A percentile compares a stretch with the other conserved stretches of the same genome.
Conservation (phyloP, 2,797 vertebrate species). For the Anisognathus igniventris region DNA sequence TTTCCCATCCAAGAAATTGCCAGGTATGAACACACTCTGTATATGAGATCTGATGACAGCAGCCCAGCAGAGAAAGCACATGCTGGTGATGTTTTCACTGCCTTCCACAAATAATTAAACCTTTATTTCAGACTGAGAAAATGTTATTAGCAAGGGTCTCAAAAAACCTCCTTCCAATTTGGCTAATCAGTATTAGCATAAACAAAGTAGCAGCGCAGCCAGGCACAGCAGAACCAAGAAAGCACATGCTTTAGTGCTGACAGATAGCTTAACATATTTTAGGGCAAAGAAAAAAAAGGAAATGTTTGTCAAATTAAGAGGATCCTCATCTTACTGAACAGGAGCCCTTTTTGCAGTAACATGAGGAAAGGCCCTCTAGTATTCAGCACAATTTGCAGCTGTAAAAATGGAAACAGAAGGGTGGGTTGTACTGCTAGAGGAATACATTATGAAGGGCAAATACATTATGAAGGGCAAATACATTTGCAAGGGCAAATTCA, state of each 20-base stretch:
- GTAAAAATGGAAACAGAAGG: constrained; percentile 39
- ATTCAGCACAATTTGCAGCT: neutral
- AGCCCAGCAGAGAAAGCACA: neutral
- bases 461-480: too few relatives aligned
- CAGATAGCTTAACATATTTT: neutral
- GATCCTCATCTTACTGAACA: constrained; percentile 8
- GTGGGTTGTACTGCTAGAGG: constrained; percentile 31
- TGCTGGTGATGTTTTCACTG: neutral
- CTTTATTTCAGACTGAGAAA: neutral
- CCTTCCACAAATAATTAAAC: neutral
- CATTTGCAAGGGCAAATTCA: neutral
- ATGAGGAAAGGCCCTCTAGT: constrained; percentile 12
- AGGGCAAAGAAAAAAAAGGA: neutral
- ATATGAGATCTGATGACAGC: neutral
- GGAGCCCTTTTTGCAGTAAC: neutral
- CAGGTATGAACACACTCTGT: neutral
- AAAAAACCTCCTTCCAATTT: neutral
- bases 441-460: constrained; percentile 33
- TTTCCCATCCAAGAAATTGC: neutral
- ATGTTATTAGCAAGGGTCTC: neutral
- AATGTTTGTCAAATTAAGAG: constrained; percentile 30
- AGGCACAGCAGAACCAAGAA: neutral
- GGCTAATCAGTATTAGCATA: neutral
- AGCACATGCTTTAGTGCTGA: neutral
- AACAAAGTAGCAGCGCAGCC: neutral